A percentile compares a stretch with the other conserved stretches of the same genome.
Evolutionary conservation across 2,888 invertebrate species (phyloP).

Genomic region (Peribatodes rhomboidaria): DNA sequence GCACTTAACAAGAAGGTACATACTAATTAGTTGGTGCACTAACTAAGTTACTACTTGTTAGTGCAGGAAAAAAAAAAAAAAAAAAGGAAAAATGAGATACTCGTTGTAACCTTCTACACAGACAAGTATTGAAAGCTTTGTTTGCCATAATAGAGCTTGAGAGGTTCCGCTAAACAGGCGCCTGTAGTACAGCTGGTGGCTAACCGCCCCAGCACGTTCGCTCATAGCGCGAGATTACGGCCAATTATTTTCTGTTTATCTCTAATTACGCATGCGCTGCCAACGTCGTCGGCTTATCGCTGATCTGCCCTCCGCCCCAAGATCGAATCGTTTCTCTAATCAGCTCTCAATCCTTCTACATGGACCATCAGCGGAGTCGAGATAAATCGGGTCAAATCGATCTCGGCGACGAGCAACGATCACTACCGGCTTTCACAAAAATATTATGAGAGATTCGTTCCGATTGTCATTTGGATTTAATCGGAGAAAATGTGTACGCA

Average conservation of each 20-base stretch:
- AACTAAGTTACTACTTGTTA: too few relatives aligned
- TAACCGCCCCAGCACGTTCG: slow-evolving; percentile 69
- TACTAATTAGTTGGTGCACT: too few relatives aligned
- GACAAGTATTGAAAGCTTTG: not conserved
- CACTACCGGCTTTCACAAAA: slow-evolving; percentile 60
- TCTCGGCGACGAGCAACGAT: slow-evolving; percentile 53
- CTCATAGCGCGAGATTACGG: slow-evolving; percentile 80
- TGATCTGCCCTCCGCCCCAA: slow-evolving; percentile 83
- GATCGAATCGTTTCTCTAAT: slow-evolving; percentile 82
- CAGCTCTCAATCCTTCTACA: slow-evolving; percentile 79
- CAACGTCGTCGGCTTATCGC: slow-evolving; percentile 80
- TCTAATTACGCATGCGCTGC: slow-evolving; percentile 86
- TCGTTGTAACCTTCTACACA: not conserved
- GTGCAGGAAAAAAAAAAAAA: too few relatives aligned
- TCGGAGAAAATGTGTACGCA: slow-evolving; percentile 60
- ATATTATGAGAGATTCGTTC: slow-evolving; percentile 61
- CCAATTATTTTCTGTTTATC: slow-evolving; percentile 87
- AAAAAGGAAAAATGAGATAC: not conserved
- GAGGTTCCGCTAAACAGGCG: slow-evolving; percentile 63
- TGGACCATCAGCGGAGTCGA: slow-evolving; percentile 70
- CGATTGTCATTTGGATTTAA: slow-evolving; percentile 65
- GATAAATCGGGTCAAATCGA: slow-evolving; percentile 64
- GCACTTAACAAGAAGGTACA: too few relatives aligned
- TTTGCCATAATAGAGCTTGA: not conserved
- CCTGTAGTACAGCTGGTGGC: slow-evolving; percentile 46